Conservation (phyloP, 2,797 vertebrate genomes). For the Pangasius krempfi region DNA sequence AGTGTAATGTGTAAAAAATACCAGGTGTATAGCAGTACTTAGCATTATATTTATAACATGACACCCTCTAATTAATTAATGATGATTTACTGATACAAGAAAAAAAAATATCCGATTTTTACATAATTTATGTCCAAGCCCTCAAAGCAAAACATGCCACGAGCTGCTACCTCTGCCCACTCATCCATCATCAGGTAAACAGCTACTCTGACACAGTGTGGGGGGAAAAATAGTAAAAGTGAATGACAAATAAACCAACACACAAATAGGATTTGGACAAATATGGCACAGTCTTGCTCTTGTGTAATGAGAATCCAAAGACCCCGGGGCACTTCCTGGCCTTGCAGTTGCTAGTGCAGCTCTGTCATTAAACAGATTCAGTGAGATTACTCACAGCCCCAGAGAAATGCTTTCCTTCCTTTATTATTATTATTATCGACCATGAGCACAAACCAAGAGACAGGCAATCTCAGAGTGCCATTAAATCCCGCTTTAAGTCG, state of each 20-base stretch:
- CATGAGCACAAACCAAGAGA: slow-evolving; percentile 42
- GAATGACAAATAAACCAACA: slow-evolving; percentile 24
- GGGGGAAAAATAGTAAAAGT: background rate
- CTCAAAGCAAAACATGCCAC: slow-evolving; percentile 25
- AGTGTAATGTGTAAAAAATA: background rate
- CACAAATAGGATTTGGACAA: slow-evolving; percentile 38
- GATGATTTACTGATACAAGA: background rate
- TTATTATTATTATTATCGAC: slow-evolving; percentile 54
- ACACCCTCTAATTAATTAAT: background rate
- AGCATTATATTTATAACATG: slow-evolving; percentile 12
- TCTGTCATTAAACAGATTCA: slow-evolving; percentile 47
- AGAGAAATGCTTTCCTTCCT: slow-evolving; percentile 36
- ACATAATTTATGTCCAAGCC: slow-evolving; percentile 19
- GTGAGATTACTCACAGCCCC: slow-evolving; percentile 44
- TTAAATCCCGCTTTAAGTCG: slow-evolving; percentile 42
- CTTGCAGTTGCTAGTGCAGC: slow-evolving; percentile 21
- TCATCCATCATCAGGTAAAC: slow-evolving; percentile 31
- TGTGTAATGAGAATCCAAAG: slow-evolving; percentile 43
- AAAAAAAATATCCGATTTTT: slow-evolving; percentile 4
- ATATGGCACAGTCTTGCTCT: slow-evolving; percentile 28
- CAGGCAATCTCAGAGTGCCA: slow-evolving; percentile 36
- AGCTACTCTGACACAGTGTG: slow-evolving; percentile 7
- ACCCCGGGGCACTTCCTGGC: slow-evolving; percentile 26
- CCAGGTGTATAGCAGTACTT: background rate
- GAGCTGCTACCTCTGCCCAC: slow-evolving; percentile 17